Base-by-base conservation (phyloP, 2,888 invertebrate species). In the Tethea ocularis region DNA sequence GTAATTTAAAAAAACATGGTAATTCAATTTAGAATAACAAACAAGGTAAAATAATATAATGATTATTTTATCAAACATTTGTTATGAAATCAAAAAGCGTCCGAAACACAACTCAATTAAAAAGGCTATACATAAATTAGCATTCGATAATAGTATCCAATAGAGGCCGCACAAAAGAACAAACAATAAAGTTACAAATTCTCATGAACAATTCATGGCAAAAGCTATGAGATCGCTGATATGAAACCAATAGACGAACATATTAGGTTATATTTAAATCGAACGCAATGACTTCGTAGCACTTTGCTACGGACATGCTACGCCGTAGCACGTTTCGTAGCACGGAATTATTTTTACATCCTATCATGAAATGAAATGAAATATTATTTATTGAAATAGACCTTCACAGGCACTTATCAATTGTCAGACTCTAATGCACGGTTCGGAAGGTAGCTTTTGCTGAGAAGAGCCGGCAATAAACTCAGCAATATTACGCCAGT, bases 251-350 rank as follows among this genome's bases (percentile, higher is more conserved):
- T 20, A 46, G 17, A 20, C 20, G 20, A 46, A 46, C 52, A 36
- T 33, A 63, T 33, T 52, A 56, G 55, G 57, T 57, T 54, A 58
- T 58, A 33, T 54, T 60, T 59, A 23, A 51, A 54, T 38, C 20
- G 7, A 63, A 36, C 51, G n/a, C 23, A 15, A 58, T 26, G 11
- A 20, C 20, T 8, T 60, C 59, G 62, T 67, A 60, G 60, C 59
- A 20, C 41, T 17, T 58, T 62, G 60, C 62, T 61, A 66, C 68
- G 54, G 53, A 56, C 60, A 59, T 59, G 68, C 66, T 70, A 70
- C 71, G 64, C 52, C 60, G 68, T 64, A 68, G 62, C 24, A 46
- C 20, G n/a, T 41, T n/a, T 8, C 15, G n/a, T 38, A 2, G 3
- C 15, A 15, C 36, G 36, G 24, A 24, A 24, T 24, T 24, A 24